Conservation (phyloP, 1,140 invertebrate species). For the Portunus trituberculatus region DNA sequence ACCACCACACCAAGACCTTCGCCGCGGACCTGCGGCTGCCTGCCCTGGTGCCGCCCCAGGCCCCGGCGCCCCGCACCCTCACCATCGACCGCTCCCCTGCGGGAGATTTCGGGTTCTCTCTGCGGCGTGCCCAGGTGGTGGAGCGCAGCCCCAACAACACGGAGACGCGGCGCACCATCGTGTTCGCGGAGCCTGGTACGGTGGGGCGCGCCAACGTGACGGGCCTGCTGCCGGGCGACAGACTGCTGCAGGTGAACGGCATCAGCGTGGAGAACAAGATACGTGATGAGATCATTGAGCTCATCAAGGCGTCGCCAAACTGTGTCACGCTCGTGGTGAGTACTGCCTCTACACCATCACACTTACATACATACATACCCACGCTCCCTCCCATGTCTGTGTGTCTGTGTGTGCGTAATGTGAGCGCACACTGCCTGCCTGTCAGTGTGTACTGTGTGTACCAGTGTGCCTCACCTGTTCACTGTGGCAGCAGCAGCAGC, state of each 20-base stretch:
- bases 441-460: background rate
- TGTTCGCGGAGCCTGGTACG: conserved; percentile 95
- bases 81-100: conserved; percentile 90
- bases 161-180: conserved; percentile 85
- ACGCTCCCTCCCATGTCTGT: too few relatives aligned
- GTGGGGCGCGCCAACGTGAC: conserved; percentile 88
- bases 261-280: conserved; percentile 91
- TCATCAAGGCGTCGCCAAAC: conserved; percentile 92
- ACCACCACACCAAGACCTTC: conserved; percentile 77
- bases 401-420: background rate
- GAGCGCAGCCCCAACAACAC: conserved; percentile 81
- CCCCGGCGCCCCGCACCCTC: conserved; percentile 89
- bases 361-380: too few relatives aligned
- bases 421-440: background rate
- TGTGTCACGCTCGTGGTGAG: conserved; percentile 91
- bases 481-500: too few relatives aligned
- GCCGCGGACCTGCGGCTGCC: conserved; percentile 88
- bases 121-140: conserved; percentile 91
- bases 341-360: too few relatives aligned
- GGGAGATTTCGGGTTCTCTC: conserved; percentile 96
- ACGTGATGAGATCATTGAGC: conserved; percentile 95
- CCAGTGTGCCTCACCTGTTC: background rate
- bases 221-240: conserved; percentile 93
- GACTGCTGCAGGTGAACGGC: conserved; percentile 94
- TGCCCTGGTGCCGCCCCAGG: conserved; percentile 86